Percentiles rank a stretch among this genome's conserved stretches.
Evolutionary conservation across 2,797 vertebrate species (phyloP).

Genomic region (Steatocranus sp.): DNA sequence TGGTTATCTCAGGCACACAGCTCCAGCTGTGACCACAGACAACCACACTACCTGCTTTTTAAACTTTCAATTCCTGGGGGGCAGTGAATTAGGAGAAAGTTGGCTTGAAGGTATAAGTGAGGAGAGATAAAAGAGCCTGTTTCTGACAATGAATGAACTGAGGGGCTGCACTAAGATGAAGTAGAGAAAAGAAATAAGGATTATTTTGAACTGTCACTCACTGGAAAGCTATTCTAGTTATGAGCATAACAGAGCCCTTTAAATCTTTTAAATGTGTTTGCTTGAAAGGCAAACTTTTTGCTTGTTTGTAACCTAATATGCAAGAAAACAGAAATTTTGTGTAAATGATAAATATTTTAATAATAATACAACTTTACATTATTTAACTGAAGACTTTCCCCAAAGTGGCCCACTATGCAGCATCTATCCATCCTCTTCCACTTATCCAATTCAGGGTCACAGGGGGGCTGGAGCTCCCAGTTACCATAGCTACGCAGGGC

Average conservation of each 20-base stretch:
- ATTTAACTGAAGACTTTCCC: neutral
- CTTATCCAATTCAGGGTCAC: neutral
- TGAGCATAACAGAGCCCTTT: neutral
- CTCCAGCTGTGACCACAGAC: neutral
- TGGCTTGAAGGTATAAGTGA: neutral
- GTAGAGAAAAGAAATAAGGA: neutral
- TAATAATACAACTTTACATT: neutral
- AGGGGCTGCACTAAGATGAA: neutral
- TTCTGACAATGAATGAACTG: neutral
- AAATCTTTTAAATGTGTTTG: fast-evolving
- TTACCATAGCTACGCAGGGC: neutral
- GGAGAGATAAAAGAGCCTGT: neutral
- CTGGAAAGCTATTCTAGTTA: neutral
- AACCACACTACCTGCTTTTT: neutral
- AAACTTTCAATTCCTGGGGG: neutral
- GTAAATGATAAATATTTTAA: neutral
- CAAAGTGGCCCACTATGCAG: neutral
- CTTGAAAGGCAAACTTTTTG: neutral
- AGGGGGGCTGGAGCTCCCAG: neutral
- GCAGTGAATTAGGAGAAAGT: neutral
- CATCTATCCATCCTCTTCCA: neutral
- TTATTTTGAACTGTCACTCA: neutral
- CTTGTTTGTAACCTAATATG: neutral
- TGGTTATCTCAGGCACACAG: neutral
- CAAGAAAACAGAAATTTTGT: neutral